These are phyloP conservation scores for Sesamia inferens DNA, from an alignment of 2,888 invertebrate genomes.

Conservation along the genomic window DNA sequence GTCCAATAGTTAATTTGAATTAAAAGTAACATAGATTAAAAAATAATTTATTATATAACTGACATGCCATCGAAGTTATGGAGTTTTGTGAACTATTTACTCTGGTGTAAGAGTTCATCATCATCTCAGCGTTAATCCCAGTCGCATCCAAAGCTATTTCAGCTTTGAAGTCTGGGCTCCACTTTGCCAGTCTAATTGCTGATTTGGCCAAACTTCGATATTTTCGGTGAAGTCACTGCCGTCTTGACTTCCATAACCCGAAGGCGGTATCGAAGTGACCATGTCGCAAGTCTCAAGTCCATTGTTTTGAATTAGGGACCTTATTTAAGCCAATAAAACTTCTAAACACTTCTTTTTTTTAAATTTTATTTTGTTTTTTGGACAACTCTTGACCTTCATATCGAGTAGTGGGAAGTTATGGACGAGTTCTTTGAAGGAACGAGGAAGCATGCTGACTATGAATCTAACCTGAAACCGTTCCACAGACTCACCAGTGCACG, in stretches of 20 bases:
- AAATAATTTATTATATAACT: too few relatives aligned
- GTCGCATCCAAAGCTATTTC: too few relatives aligned
- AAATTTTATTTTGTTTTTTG: fast-evolving
- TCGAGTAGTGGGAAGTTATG: neutral
- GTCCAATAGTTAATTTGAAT: neutral
- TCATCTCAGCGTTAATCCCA: too few relatives aligned
- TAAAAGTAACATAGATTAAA: neutral
- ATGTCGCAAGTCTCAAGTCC: neutral
- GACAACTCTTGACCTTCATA: neutral
- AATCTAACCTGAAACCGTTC: neutral
- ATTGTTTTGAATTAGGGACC: neutral
- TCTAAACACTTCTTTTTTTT: neutral
- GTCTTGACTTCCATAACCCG: too few relatives aligned
- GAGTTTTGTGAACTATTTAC: too few relatives aligned
- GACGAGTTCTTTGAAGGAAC: neutral
- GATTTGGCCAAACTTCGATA: too few relatives aligned
- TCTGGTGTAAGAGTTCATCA: too few relatives aligned
- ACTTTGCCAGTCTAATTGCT: too few relatives aligned
- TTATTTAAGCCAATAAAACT: neutral
- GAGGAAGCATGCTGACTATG: neutral
- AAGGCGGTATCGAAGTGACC: neutral
- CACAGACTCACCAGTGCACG: constrained; percentile 82
- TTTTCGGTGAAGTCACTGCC: too few relatives aligned
- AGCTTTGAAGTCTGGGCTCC: too few relatives aligned
- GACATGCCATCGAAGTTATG: too few relatives aligned